Base-by-base conservation (phyloP, 2,888 invertebrate species). In the Conistra vaccinii region DNA sequence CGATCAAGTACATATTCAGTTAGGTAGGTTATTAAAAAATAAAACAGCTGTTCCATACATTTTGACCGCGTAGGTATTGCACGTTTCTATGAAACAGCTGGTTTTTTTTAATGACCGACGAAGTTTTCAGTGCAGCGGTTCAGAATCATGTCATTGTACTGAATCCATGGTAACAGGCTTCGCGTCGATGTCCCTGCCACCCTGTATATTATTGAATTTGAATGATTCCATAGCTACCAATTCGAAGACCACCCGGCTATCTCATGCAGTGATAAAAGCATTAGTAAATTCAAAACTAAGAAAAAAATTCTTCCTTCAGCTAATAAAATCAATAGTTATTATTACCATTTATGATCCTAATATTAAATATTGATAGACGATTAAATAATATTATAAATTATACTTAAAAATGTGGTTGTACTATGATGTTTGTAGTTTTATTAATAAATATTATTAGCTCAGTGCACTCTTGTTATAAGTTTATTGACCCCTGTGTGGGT, bases 391-490 rank as follows among this genome's bases (percentile, higher is more conserved):
- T 61, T 55, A 61, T 42, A 42, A 55, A 76, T 29, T 26, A 39
- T 53, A 57, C 17, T 23, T 57, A 35, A 17, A 42, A 42, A 42
- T 48, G 12, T 62, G 23, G 42, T 65, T 42, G 14, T 42, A 78
- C 14, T 42, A 42, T 23, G 39, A 57, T 55, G 55, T 55, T 62
- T 68, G 48, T 39, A 61, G 61, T 68, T 35, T 61, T 61, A 55
- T n/a, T 68, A 78, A 68, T 78, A 78, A 76, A 67, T 77, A 62
- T 60, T 60, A 62, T 75, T 75, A 63, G 32, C 57, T 45, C 32
- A 17, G 39, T 48, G 48, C 45, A 39, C 61, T 68, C n/a, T 35
- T 57, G 48, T 45, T 35, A 76, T 55, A 42, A 77, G 78, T 70
- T 70, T 35, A 58, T 57, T 63, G 79, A 78, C 79, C 62, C 26